These are phyloP conservation scores for Metallyticus violacea DNA, from an alignment of 2,888 invertebrate species.

Conservation along the genomic window DNA sequence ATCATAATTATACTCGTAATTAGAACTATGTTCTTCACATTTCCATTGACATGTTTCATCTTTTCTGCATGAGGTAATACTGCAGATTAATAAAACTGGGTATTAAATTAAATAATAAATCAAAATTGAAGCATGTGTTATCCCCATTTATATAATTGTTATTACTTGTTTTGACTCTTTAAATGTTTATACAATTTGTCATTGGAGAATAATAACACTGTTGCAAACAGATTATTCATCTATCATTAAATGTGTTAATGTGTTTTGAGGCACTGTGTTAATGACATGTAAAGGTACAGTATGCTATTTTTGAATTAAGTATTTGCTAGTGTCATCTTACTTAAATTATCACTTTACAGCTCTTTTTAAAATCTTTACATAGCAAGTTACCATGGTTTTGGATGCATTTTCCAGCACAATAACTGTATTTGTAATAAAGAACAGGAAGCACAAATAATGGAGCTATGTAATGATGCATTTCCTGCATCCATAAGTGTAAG, in stretches of 20 bases:
- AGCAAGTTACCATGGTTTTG: not conserved
- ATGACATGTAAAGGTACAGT: not conserved
- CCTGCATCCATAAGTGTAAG: not conserved
- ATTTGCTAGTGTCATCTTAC: not conserved
- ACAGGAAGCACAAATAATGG: not conserved
- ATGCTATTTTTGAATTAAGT: not conserved
- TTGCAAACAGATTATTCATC: not conserved
- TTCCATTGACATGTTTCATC: not conserved
- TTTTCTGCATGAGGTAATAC: not conserved
- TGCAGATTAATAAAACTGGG: no score
- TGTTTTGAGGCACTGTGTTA: no score
- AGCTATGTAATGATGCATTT: not conserved
- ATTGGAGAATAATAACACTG: not conserved
- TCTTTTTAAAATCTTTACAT: not conserved
- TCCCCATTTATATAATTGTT: no score
- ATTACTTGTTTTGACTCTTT: not conserved
- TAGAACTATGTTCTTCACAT: not conserved
- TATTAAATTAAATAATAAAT: not conserved
- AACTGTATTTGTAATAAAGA: not conserved
- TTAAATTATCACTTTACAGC: not conserved
- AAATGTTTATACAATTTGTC: not conserved
- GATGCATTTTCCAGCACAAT: not conserved
- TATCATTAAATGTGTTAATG: not conserved
- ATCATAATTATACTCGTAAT: no score
- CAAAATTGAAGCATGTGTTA: not conserved